phyloP scores from a whole-genome alignment of 1,140 invertebrate genomes.

The Pseudomyrmex dendroicus region DNA sequence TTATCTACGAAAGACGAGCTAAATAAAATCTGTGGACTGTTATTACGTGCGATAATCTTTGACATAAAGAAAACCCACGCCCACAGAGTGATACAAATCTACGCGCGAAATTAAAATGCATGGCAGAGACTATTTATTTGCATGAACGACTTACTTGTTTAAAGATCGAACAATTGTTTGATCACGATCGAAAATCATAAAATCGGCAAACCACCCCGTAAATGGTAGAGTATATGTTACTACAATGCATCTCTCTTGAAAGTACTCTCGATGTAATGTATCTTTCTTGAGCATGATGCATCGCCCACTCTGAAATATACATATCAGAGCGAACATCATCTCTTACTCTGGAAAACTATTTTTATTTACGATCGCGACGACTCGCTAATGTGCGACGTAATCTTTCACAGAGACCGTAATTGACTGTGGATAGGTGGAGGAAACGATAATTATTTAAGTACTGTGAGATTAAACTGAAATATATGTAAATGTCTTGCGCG shows the following conservation, averaged over 20 bases:
- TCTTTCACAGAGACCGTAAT: neutral
- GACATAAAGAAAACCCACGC: neutral
- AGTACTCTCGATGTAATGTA: neutral
- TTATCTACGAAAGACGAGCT: neutral
- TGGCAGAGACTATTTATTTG: too few relatives aligned
- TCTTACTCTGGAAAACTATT: neutral
- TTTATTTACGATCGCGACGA: conserved; percentile 17
- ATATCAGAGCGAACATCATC: neutral
- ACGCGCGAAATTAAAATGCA: too few relatives aligned
- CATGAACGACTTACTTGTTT: too few relatives aligned
- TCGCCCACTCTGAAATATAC: neutral
- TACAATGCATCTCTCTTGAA: neutral
- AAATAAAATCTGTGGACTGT: conserved; percentile 1
- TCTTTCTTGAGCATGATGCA: neutral
- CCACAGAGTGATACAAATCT: too few relatives aligned
- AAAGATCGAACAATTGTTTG: too few relatives aligned
- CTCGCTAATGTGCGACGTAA: conserved; percentile 22
- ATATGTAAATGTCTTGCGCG: conserved; percentile 24
- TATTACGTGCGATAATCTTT: neutral
- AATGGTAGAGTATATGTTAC: too few relatives aligned
- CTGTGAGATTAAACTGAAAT: conserved; percentile 39
- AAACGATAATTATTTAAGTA: conserved; percentile 37
- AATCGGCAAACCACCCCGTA: too few relatives aligned
- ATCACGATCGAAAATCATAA: too few relatives aligned
- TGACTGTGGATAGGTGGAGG: neutral